Percentiles rank a stretch among this genome's conserved stretches.
Conservation (phyloP, 2,888 invertebrate genomes). For the Hydriomena furcata region DNA sequence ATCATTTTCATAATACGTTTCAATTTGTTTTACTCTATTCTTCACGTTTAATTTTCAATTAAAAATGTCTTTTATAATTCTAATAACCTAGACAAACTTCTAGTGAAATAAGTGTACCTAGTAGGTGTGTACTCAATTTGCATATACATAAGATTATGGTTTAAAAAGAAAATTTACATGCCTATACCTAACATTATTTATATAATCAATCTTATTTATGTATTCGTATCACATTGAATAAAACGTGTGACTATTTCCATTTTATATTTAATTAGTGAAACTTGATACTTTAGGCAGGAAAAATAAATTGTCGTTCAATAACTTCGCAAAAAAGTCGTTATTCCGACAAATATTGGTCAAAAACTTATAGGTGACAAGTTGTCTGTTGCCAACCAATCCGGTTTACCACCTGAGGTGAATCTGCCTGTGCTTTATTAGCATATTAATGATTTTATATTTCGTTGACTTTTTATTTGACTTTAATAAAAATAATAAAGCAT, state of each 20-base stretch:
- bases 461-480: constrained; percentile 60
- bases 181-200: no score
- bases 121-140: no score
- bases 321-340: constrained; percentile 51
- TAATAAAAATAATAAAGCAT: constrained; percentile 34
- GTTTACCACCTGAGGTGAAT: constrained; percentile 77
- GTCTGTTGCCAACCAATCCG: constrained; percentile 76
- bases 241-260: constrained; percentile 5
- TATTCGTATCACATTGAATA: no score
- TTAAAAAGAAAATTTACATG: no score
- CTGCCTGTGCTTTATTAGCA: constrained; percentile 63
- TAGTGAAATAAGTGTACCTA: no score
- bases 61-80: no score
- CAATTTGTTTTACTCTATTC: no score
- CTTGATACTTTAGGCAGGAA: constrained; percentile 17
- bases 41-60: no score
- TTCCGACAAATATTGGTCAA: constrained; percentile 48
- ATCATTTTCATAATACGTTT: no score
- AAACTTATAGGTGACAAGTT: constrained; percentile 66
- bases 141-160: constrained; percentile 15
- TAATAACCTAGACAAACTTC: no score
- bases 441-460: constrained; percentile 68
- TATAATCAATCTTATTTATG: no score
- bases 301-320: constrained; percentile 35
- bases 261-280: constrained; percentile 7